phyloP scores from a whole-genome alignment of 2,113 vertebrate species.

The Tichodroma muraria region DNA sequence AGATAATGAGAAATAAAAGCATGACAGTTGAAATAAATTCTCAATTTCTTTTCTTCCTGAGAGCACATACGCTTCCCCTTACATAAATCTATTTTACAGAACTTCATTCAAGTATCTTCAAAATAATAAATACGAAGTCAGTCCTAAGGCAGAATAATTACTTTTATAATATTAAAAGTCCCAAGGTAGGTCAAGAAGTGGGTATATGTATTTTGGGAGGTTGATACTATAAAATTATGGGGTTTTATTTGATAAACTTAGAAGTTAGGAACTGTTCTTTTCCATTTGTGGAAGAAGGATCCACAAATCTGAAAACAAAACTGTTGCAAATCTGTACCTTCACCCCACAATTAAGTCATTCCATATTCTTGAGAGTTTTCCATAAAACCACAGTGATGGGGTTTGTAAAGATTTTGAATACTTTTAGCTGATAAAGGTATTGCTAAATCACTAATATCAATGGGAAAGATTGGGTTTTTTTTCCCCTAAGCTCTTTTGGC shows the following conservation, averaged over 20 bases:
- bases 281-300: not conserved
- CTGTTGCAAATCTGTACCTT: not conserved
- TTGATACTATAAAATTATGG: not conserved
- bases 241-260: not conserved
- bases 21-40: constrained; percentile 11
- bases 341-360: not conserved
- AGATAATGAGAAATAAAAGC: constrained; percentile 53
- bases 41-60: not conserved
- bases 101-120: not conserved
- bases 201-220: not conserved
- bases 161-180: not conserved
- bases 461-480: not conserved
- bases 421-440: not conserved
- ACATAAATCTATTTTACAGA: not conserved
- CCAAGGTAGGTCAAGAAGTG: not conserved
- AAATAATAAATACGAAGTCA: not conserved
- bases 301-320: not conserved
- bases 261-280: not conserved
- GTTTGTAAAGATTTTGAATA: not conserved
- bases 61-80: not conserved
- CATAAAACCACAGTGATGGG: not conserved
- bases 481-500: not conserved
- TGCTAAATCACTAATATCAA: not conserved
- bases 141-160: not conserved
- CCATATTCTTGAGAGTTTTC: not conserved